Conservation (phyloP, 2,888 invertebrate genomes). For the Melitaea athalia region DNA sequence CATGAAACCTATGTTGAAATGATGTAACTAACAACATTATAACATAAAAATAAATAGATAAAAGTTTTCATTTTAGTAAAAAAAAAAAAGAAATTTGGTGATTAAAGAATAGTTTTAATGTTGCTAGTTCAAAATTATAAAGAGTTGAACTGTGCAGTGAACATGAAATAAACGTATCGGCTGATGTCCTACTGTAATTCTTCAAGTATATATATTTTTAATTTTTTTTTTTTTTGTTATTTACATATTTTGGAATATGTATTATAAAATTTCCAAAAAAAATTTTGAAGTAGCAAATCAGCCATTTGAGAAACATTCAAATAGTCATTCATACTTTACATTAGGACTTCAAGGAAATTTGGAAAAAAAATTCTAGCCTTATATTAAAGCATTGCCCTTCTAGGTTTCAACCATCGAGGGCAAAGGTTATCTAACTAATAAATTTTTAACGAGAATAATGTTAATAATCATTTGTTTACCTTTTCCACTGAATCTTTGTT, state of each 20-base stretch:
- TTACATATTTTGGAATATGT: not conserved
- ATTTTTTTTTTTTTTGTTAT: slow-evolving; percentile 26
- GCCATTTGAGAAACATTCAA: slow-evolving; percentile 75
- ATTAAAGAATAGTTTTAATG: not conserved
- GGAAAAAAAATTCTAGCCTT: slow-evolving; percentile 65
- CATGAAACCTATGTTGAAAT: not conserved
- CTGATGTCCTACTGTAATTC: slow-evolving; percentile 38
- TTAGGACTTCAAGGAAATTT: slow-evolving; percentile 62
- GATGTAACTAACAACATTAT: slow-evolving; percentile 17
- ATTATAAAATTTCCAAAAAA: slow-evolving; percentile 21
- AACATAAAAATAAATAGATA: not conserved
- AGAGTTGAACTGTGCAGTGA: not conserved
- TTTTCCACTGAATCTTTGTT: slow-evolving; percentile 82
- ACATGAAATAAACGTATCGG: slow-evolving; percentile 6
- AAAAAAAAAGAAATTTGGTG: not conserved
- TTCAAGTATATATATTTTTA: slow-evolving; percentile 22
- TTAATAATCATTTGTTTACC: slow-evolving; percentile 79
- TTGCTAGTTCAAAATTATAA: slow-evolving; percentile 2
- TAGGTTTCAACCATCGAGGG: slow-evolving; percentile 46
- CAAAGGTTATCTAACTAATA: slow-evolving; percentile 46
- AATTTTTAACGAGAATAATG: slow-evolving; percentile 53
- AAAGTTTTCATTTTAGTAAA: not conserved
- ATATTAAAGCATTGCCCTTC: slow-evolving; percentile 46
- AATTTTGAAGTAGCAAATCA: slow-evolving; percentile 62
- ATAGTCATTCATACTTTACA: slow-evolving; percentile 74